Evolutionary conservation across 2,113 vertebrate species (phyloP), one percentile per base, ranked within the genome.

Genomic region (Trematomus loennbergii): DNA sequence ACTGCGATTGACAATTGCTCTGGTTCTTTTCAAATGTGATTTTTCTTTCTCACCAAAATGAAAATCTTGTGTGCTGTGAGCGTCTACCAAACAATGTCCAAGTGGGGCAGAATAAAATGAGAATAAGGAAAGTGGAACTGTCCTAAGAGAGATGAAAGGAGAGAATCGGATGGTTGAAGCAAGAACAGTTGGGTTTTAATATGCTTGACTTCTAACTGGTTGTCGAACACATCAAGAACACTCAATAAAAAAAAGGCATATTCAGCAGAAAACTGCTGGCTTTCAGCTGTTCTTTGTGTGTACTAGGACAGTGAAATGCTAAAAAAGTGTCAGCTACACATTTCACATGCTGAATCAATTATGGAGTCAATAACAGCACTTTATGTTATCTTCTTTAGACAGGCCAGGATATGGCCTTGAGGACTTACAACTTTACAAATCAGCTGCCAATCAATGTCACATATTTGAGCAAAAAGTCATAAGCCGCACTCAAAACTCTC

Each of bases 101-200:
- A 92, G 83, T 87, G 75, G 84, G 83, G 89, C 87, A 75, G 75
- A 87, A 89, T 86, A 82, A 87, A 91, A 73, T 22, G 46, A 68
- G 87, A 91, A 85, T 70, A 88, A 75, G 83, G 79, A 83, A 89
- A 90, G 72, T 15, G 17, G 78, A 87, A 87, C 83, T 65, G 79
- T 81, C 81, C 87, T 84, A 4, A 17, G 82, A 87, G 72, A 85
- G 78, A 81, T 86, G 83, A 89, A 84, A 86, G 82, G 72, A 84
- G 75, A 62, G 63, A 79, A 92, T 79, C 73, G 86, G 83, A 87
- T 78, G 84, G 68, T 57, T 72, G 86, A 85, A 79, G 72, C 49
- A 75, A 63, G 20, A 88, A 78, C 36, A 68, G 53, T 79, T 80
- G 62, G 74, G 78, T 82, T 89, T 90, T 81, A 75, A 92, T 75